Evolutionary conservation across 2,113 vertebrate species (phyloP).

Genomic region (Brienomyrus brachyistius): DNA sequence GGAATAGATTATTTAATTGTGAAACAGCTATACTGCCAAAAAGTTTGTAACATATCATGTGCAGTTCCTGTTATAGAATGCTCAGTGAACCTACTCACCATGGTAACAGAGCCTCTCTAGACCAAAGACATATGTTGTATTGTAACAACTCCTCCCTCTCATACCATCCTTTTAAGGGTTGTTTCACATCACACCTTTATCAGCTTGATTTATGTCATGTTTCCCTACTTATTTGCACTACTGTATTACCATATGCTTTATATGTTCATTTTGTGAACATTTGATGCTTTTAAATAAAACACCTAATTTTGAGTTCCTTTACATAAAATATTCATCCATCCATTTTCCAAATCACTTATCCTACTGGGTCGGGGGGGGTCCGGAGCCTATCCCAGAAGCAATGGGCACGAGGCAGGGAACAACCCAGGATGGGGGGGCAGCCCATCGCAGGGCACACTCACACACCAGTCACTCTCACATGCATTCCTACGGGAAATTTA

Average conservation of each 20-base stretch:
- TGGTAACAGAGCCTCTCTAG: not conserved
- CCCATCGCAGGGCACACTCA: no score
- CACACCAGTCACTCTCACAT: no score
- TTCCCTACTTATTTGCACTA: not conserved
- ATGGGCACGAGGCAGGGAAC: no score
- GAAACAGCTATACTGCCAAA: not conserved
- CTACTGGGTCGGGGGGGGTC: no score
- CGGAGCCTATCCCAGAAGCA: no score
- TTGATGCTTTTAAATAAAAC: not conserved
- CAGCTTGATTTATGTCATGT: not conserved
- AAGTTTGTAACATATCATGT: not conserved
- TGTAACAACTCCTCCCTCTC: not conserved
- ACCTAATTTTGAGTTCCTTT: no score
- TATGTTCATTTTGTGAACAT: not conserved
- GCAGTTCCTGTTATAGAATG: not conserved
- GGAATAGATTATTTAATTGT: not conserved
- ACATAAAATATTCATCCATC: not conserved
- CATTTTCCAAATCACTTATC: no score
- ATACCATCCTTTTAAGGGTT: not conserved
- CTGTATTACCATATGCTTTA: not conserved
- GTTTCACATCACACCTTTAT: not conserved
- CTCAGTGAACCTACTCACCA: not conserved
- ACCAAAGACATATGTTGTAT: not conserved
- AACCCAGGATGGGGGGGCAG: no score
- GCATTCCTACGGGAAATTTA: no score